These are phyloP conservation scores for Plestiodon gilberti DNA, from an alignment of 2,113 vertebrate genomes.

Conservation along the genomic window DNA sequence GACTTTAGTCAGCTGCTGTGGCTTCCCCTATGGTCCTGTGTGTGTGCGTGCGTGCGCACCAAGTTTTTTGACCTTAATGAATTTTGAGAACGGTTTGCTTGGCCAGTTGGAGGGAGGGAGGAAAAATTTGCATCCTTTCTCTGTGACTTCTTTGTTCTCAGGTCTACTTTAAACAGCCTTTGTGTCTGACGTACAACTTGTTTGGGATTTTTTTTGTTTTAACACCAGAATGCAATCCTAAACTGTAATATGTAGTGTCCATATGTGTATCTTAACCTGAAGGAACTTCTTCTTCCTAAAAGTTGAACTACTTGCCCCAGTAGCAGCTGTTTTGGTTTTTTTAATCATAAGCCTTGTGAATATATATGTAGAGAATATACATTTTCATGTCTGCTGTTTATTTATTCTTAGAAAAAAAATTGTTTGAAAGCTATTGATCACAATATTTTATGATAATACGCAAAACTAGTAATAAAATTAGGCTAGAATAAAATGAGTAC, in stretches of 20 bases:
- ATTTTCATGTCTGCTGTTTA: constrained; percentile 59
- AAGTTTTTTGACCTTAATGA: not conserved
- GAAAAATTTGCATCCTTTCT: not conserved
- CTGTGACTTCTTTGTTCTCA: not conserved
- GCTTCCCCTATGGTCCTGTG: not conserved
- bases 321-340: constrained; percentile 21
- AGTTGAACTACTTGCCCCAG: constrained; percentile 4
- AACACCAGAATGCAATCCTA: not conserved
- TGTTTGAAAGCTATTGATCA: constrained; percentile 51
- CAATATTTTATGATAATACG: constrained; percentile 29
- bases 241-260: not conserved
- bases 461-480: constrained; percentile 27
- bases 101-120: accelerated
- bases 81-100: accelerated
- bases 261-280: not conserved
- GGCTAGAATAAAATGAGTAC: constrained; percentile 53
- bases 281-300: not conserved
- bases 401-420: constrained; percentile 60
- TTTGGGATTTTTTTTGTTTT: constrained; percentile 9
- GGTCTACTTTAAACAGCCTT: not conserved
- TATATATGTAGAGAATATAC: constrained; percentile 46
- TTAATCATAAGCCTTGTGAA: constrained; percentile 73
- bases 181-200: not conserved
- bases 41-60: not conserved
- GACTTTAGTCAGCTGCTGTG: not conserved